Conservation (phyloP, 2,888 invertebrate genomes). For the Chesias legatella region DNA sequence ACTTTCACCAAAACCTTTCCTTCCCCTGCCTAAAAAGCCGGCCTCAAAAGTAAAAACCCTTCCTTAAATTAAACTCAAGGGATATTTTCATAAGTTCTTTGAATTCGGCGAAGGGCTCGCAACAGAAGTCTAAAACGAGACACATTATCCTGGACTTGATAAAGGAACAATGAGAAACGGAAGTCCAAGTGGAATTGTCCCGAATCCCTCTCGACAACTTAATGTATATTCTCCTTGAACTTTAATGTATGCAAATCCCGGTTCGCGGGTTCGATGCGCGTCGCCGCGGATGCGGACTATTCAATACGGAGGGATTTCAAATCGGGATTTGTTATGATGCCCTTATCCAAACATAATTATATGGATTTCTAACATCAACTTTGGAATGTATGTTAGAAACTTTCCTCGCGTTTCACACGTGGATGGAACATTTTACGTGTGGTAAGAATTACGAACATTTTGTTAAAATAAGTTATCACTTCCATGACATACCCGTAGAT, state of each 20-base stretch:
- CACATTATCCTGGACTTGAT: constrained; percentile 12
- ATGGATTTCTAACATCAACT: too few relatives aligned
- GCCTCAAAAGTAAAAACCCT: constrained; percentile 2
- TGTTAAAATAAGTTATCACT: too few relatives aligned
- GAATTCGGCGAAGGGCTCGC: constrained; percentile 4
- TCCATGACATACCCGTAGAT: too few relatives aligned
- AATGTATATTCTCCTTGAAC: constrained; percentile 3
- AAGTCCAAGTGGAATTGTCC: constrained; percentile 9
- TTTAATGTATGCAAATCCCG: constrained; percentile 19
- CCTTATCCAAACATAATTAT: too few relatives aligned
- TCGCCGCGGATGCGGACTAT: constrained; percentile 11
- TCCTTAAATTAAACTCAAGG: constrained; percentile 7
- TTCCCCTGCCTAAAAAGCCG: background rate
- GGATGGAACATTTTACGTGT: too few relatives aligned
- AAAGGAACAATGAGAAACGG: constrained; percentile 13
- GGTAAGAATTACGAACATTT: too few relatives aligned
- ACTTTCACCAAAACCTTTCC: background rate
- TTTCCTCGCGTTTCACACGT: too few relatives aligned
- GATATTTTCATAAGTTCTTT: constrained; percentile 10
- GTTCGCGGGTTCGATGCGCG: constrained; percentile 14
- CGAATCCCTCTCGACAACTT: constrained; percentile 13
- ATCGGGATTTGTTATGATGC: too few relatives aligned
- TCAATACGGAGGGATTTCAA: constrained; percentile 1
- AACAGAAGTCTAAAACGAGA: constrained; percentile 17
- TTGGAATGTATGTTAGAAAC: too few relatives aligned